These are phyloP conservation scores for Triplophysa tibetana DNA, from an alignment of 2,113 vertebrate genomes.

Conservation along the genomic window DNA sequence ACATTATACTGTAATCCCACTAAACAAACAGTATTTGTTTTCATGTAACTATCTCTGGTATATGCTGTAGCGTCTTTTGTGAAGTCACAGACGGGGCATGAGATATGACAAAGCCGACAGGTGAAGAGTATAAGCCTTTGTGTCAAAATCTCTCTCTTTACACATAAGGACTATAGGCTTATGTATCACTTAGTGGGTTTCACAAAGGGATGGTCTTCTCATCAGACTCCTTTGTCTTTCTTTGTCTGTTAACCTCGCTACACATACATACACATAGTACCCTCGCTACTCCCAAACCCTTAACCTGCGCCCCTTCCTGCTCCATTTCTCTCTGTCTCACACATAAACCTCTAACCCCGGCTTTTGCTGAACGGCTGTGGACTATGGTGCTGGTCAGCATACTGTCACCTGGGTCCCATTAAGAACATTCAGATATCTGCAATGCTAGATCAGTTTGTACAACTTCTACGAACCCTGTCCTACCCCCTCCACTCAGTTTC, in stretches of 20 bases:
- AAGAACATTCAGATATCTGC: conserved; percentile 74
- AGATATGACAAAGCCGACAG: conserved; percentile 19
- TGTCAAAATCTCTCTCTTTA: conserved; percentile 13
- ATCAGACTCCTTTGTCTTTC: neutral
- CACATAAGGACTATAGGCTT: conserved; percentile 11
- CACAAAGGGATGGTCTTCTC: neutral
- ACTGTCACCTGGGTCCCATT: conserved; percentile 78
- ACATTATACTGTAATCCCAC: neutral
- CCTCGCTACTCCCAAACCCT: conserved; percentile 37
- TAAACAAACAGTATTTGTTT: conserved; percentile 23
- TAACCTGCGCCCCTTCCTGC: neutral
- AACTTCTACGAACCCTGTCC: conserved; percentile 34
- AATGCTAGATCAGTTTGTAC: conserved; percentile 40
- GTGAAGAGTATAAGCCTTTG: conserved; percentile 11
- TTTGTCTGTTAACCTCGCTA: conserved; percentile 12
- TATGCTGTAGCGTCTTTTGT: conserved; percentile 15
- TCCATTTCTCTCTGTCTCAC: neutral
- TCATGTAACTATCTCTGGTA: neutral
- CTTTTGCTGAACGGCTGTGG: conserved; percentile 69
- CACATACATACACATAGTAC: conserved; percentile 36
- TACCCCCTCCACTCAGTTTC: conserved; percentile 36
- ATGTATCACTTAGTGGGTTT: conserved; percentile 22
- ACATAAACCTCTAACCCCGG: conserved; percentile 49
- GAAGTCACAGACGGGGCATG: conserved; percentile 14
- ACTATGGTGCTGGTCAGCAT: conserved; percentile 73